Evolutionary conservation across 1,140 invertebrate genomes (phyloP), one percentile per base, ranked within the genome.

Genomic region (Trichogramma pretiosum): DNA sequence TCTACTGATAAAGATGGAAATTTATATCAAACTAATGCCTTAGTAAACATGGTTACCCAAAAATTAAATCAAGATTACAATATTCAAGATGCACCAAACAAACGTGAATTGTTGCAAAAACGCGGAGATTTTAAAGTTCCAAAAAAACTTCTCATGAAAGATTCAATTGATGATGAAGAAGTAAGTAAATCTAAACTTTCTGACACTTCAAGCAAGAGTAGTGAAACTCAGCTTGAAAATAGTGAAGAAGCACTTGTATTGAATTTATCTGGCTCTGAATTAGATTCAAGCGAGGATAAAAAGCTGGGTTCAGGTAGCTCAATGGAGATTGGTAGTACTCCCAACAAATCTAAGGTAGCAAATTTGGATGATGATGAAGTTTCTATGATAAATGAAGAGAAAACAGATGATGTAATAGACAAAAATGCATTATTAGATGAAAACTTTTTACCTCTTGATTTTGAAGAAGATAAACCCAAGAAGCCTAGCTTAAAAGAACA

Each of bases 401-500:
- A n/a, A 38, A 10, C 7, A 10, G 26, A 40, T n/a, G 18, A 28
- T n/a, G 13, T 21, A 19, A 10, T 39, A 16, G 14, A 46, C 4
- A 23, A 44, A 13, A n/a, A 33, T 37, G 34, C 38, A 24, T 22
- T 46, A 9, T 13, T 46, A 18, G 49, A 51, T 42, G 2, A 11
- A 35, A 45, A 10, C 32, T 33, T 34, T 24, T 48, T 23, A 36
- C 50, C 18, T 41, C 44, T 23, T 48, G 54, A 18, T 43, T 51
- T 22, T 53, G 26, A 28, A 24, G 34, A 50, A 34, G 35, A 10
- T 24, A 7, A 16, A n/a, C n/a, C 14, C 32, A 11, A 52, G 33
- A 50, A 51, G 39, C 3, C 13, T 3, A 52, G 21, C 14, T 30
- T 16, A 0, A 58, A 53, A 36, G 48, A 60, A 37, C 54, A 43